Evolutionary conservation across 2,888 invertebrate genomes (phyloP).

Genomic region (Thereva unica): DNA sequence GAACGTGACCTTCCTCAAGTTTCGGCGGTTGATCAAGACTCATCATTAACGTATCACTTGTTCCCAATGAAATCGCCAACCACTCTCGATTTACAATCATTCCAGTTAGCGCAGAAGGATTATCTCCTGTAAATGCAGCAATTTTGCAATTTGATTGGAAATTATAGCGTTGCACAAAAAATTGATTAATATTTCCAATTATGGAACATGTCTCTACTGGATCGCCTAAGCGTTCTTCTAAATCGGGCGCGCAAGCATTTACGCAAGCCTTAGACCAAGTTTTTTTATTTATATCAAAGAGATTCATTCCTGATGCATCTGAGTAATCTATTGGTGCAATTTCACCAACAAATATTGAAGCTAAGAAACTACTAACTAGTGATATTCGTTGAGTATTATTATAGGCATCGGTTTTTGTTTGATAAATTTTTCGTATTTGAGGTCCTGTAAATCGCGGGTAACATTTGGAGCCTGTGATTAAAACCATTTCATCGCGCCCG

Average conservation of each 20-base stretch:
- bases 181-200: constrained; percentile 74
- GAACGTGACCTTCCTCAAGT: constrained; percentile 79
- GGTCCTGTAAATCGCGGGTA: constrained; percentile 78
- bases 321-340: constrained; percentile 89
- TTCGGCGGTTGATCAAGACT: constrained; percentile 71
- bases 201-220: constrained; percentile 72
- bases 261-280: constrained; percentile 77
- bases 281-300: constrained; percentile 79
- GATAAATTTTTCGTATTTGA: constrained; percentile 88
- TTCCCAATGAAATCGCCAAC: constrained; percentile 87
- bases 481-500: constrained; percentile 58
- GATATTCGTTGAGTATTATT: constrained; percentile 84
- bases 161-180: constrained; percentile 84
- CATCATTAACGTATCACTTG: constrained; percentile 89
- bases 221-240: constrained; percentile 73
- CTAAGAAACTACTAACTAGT: constrained; percentile 89
- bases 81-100: constrained; percentile 80
- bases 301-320: constrained; percentile 96
- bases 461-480: constrained; percentile 56
- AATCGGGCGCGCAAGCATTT: constrained; percentile 75
- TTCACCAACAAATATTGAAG: constrained; percentile 82
- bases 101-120: constrained; percentile 85
- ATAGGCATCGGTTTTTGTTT: constrained; percentile 71
- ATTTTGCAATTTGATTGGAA: constrained; percentile 80
- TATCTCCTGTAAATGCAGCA: constrained; percentile 93